These are phyloP conservation scores for Ecdyonurus torrentis DNA, from an alignment of 2,888 invertebrate genomes.

Conservation along the genomic window DNA sequence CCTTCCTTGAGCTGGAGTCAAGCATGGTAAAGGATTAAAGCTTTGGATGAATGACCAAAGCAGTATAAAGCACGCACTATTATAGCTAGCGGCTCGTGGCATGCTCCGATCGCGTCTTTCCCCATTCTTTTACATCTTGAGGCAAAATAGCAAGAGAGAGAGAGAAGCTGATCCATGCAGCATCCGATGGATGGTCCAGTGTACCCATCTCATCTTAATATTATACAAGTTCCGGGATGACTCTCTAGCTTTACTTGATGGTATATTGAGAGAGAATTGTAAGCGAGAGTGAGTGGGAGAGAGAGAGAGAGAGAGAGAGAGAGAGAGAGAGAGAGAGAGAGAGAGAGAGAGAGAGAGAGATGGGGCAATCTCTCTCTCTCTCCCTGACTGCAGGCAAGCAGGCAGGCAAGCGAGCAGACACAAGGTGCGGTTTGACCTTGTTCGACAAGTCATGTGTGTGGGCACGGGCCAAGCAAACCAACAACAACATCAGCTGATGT, in stretches of 20 bases:
- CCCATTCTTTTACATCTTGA: no score
- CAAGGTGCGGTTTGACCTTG: constrained; percentile 4
- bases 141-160: no score
- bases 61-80: no score
- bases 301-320: background rate
- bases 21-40: no score
- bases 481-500: background rate
- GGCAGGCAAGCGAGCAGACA: background rate
- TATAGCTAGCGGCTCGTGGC: no score
- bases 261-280: background rate
- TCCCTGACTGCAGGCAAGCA: background rate
- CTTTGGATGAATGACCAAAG: no score
- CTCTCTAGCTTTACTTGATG: no score
- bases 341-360: background rate
- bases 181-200: no score
- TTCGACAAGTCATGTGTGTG: constrained; percentile 5
- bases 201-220: no score
- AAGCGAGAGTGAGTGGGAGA: background rate
- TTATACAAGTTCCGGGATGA: background rate
- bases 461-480: background rate
- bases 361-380: background rate
- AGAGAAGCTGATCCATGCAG: no score
- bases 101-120: no score
- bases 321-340: background rate
- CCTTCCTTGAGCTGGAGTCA: no score